Percentiles rank a stretch among this genome's conserved stretches.
These are phyloP conservation scores for Ammodytes dubius DNA, from an alignment of 2,113 vertebrate genomes.

Conservation along the genomic window DNA sequence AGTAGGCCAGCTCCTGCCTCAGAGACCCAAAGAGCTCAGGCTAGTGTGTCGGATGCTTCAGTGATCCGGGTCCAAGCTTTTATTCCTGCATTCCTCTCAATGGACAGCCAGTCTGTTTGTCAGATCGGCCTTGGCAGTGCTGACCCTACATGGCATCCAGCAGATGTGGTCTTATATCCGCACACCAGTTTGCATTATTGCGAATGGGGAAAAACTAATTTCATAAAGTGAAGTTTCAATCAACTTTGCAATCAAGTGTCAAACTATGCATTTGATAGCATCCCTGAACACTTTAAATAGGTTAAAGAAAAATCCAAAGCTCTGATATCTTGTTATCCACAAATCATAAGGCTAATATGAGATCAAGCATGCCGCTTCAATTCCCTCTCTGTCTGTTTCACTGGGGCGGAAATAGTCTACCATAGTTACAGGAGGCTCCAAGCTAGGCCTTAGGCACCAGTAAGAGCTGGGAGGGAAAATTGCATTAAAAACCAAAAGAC, in stretches of 20 bases:
- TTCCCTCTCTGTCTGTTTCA: slow-evolving; percentile 45
- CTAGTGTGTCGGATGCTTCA: slow-evolving; percentile 79
- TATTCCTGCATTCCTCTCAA: slow-evolving; percentile 67
- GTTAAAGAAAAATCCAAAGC: slow-evolving; percentile 2
- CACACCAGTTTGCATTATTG: background rate
- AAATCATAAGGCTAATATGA: slow-evolving; percentile 56
- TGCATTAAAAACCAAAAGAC: slow-evolving; percentile 45
- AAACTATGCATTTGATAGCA: background rate
- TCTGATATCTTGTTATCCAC: slow-evolving; percentile 42
- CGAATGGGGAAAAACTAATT: background rate
- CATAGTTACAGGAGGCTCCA: slow-evolving; percentile 51
- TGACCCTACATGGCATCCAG: slow-evolving; percentile 49
- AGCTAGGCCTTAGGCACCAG: slow-evolving; percentile 65
- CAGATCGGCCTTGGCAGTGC: slow-evolving; percentile 60
- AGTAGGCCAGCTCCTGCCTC: slow-evolving; percentile 66
- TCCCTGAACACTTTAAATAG: slow-evolving; percentile 11
- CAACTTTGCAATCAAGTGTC: slow-evolving; percentile 3
- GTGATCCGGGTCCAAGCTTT: slow-evolving; percentile 79
- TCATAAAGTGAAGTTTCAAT: background rate
- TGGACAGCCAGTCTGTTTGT: slow-evolving; percentile 60
- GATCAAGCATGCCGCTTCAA: slow-evolving; percentile 54
- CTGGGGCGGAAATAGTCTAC: slow-evolving; percentile 44
- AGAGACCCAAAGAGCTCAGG: slow-evolving; percentile 63
- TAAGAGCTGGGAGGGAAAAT: slow-evolving; percentile 58
- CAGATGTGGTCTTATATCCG: slow-evolving; percentile 17